Conservation (phyloP, 2,797 vertebrate genomes). For the Pangasius krempfi region DNA sequence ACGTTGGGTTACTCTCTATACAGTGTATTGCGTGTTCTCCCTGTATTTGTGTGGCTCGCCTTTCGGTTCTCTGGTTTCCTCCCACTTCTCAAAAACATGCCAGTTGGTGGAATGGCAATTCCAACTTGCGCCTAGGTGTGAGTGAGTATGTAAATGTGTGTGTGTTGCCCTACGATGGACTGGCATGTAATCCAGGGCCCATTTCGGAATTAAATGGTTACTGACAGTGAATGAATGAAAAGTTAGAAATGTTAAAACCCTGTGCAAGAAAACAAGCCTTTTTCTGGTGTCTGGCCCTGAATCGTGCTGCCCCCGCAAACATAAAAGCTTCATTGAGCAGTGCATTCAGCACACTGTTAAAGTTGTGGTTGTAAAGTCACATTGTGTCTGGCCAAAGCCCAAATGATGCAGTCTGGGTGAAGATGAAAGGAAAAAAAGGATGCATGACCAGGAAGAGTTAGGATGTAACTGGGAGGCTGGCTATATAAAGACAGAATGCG, state of each 20-base stretch:
- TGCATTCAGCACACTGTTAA: slow-evolving; percentile 3
- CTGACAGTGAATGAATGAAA: not conserved
- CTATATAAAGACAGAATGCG: slow-evolving; percentile 1
- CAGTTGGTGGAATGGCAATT: not conserved
- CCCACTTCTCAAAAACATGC: not conserved
- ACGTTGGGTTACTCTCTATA: not conserved
- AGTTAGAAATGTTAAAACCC: not conserved
- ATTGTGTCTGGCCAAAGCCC: slow-evolving; percentile 1
- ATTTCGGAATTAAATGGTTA: not conserved
- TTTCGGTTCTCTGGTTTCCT: not conserved
- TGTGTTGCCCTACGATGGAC: not conserved
- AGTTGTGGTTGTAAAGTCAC: slow-evolving; percentile 21
- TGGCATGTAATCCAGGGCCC: not conserved
- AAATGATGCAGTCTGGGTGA: slow-evolving; percentile 6
- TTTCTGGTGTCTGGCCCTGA: not conserved
- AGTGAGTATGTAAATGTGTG: not conserved
- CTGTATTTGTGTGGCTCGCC: not conserved
- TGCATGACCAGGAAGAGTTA: not conserved
- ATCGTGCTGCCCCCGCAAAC: not conserved
- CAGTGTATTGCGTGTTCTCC: not conserved
- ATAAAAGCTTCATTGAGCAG: not conserved
- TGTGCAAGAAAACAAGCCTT: not conserved
- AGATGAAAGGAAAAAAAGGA: slow-evolving; percentile 11
- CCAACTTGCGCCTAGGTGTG: not conserved
- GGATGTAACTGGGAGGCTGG: not conserved